A percentile compares a stretch with the other conserved stretches of the same genome.
These are phyloP conservation scores for Paedocypris micromegethes DNA, from an alignment of 2,797 vertebrate species.

Conservation along the genomic window DNA sequence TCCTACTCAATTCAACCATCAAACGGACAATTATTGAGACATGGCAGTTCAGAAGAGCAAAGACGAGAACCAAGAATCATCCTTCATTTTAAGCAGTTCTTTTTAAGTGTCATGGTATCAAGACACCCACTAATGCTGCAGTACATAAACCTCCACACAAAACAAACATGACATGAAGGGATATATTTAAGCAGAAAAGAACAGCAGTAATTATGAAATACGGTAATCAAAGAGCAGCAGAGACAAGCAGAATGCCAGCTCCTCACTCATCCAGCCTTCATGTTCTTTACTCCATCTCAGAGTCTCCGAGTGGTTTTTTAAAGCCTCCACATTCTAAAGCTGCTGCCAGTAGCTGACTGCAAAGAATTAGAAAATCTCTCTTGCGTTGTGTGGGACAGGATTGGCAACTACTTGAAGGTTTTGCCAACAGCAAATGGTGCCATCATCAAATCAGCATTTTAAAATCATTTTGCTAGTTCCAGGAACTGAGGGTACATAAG, in stretches of 20 bases:
- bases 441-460: too few relatives aligned
- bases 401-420: slow-evolving; percentile 27
- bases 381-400: slow-evolving; percentile 3
- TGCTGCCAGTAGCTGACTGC: slow-evolving; percentile 20
- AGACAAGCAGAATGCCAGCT: not conserved
- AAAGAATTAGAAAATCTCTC: slow-evolving; percentile 28
- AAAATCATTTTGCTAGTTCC: too few relatives aligned
- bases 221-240: not conserved
- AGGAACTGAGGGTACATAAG: too few relatives aligned
- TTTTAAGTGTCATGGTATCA: slow-evolving; percentile 8
- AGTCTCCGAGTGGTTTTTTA: slow-evolving; percentile 24
- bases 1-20: slow-evolving; percentile 6
- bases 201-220: slow-evolving; percentile 10
- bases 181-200: not conserved
- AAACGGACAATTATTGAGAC: slow-evolving; percentile 14
- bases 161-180: not conserved
- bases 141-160: not conserved
- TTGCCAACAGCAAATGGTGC: too few relatives aligned
- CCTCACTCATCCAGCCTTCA: not conserved
- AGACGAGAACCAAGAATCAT: slow-evolving; percentile 21
- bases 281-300: slow-evolving; percentile 7
- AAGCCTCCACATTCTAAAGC: slow-evolving; percentile 18
- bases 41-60: slow-evolving; percentile 3
- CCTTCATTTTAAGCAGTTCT: slow-evolving; percentile 7
- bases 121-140: not conserved